Base-by-base conservation (phyloP, 2,797 vertebrate species). In the Ptychadena robeensis region DNA sequence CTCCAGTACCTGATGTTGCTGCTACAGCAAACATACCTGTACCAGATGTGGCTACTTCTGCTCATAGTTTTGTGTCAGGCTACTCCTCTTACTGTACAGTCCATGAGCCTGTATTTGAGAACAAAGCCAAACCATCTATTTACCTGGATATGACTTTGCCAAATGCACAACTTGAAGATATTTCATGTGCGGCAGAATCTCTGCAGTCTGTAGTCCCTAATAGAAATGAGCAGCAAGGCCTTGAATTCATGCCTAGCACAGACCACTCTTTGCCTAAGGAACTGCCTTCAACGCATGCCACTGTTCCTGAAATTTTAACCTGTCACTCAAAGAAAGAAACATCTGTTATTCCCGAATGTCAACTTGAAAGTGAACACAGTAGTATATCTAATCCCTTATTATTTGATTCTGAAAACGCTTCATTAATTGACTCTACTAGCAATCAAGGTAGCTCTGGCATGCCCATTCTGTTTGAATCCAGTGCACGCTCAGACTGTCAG, bases 1-100 rank as follows among this genome's bases (percentile, higher is more conserved):
- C 18, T 8, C 40, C 63, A 28, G 63, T 80, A n/a, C 69, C 76
- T 31, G 82, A 84, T 67, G 44, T 84, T 15, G 76, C 63, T 34
- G 32, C 59, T 27, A 37, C 14, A 37, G 7, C 37, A 38, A 44
- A 10, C n/a, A n/a, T 57, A 28, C 81, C 44, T 0, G n/a, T 59
- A 22, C 76, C 81, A 8, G 81, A 82, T 61, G 61, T 82, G n/a
- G 81, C 66, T 2, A 63, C 73, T 27, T 34, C 59, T 44, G 57
- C 37, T 15, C 73, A 68, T 28, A 59, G 9, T 12, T 27, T 14
- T 0, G 25, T 73, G 71, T 35, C 66, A 14, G 34, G 37, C 15
- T 69, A 61, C 53, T 31, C 18, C 7, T 5, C 53, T 3, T 78
- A 78, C 66, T 30, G 14, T 25, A 12, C 67, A 38, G 35, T 12